A percentile compares a stretch with the other conserved stretches of the same genome.
phyloP scores from a whole-genome alignment of 2,113 vertebrate species.

The Poecilia latipinna region DNA sequence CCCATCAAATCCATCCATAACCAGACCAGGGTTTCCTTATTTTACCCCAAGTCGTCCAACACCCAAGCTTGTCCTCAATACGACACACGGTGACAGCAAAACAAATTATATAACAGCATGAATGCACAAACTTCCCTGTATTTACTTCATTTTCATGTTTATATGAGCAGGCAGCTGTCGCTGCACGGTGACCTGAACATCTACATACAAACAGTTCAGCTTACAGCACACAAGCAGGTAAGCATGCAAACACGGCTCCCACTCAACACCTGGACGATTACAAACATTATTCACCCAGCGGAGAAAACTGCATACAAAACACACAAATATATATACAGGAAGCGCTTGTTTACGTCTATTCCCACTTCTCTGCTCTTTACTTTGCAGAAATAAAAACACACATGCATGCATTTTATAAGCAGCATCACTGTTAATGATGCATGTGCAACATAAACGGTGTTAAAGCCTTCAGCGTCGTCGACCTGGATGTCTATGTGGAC shows the following conservation, averaged over 20 bases:
- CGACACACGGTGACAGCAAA: neutral
- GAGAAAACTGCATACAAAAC: neutral
- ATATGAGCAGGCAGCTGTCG: conserved; percentile 2
- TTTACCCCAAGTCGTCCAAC: neutral
- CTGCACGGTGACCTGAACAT: neutral
- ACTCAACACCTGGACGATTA: conserved; percentile 14
- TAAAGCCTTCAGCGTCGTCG: neutral
- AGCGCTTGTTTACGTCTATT: neutral
- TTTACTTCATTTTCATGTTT: conserved; percentile 22
- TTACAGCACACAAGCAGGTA: conserved; percentile 20
- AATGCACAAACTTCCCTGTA: conserved; percentile 3
- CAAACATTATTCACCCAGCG: conserved; percentile 9
- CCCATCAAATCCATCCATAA: neutral
- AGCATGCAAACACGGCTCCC: conserved; percentile 2
- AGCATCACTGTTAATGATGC: neutral
- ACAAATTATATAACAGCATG: neutral
- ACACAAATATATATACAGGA: neutral
- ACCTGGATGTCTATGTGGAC: neutral
- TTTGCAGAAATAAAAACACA: neutral
- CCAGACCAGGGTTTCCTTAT: neutral
- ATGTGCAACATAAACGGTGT: neutral
- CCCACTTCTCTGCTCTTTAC: neutral
- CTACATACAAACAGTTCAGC: conserved; percentile 13
- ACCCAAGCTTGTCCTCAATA: neutral
- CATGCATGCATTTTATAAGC: neutral